phyloP scores from a whole-genome alignment of 2,113 vertebrate genomes.

The Pycnonotus jocosus region DNA sequence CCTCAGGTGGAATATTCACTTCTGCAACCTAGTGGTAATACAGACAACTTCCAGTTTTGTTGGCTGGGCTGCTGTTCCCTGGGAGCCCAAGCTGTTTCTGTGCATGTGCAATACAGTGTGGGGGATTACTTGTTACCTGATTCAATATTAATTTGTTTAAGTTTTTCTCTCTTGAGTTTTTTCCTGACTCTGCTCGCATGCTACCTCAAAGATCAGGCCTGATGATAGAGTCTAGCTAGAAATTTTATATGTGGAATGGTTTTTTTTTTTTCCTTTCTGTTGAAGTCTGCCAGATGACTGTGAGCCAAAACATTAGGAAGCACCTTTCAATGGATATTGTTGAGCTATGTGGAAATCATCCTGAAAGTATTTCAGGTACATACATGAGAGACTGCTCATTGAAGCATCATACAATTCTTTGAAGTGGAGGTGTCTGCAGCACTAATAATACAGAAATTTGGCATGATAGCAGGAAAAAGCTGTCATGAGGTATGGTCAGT shows the following conservation, averaged over 20 bases:
- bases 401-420: constrained; percentile 14
- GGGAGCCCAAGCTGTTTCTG: neutral
- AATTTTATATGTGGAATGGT: neutral
- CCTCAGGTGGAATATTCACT: neutral
- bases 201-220: neutral
- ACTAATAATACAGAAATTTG: neutral
- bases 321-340: neutral
- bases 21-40: too few species aligned
- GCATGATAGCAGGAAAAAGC: neutral
- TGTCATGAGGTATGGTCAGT: neutral
- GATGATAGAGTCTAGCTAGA: neutral
- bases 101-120: neutral
- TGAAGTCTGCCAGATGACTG: neutral
- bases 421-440: constrained; percentile 27
- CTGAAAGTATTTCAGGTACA: constrained; percentile 2
- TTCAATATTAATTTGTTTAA: neutral
- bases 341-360: neutral
- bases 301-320: neutral
- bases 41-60: neutral
- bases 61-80: neutral
- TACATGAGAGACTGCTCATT: neutral
- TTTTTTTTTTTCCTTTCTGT: neutral
- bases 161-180: neutral
- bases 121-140: neutral
- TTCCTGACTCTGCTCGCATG: neutral